A percentile compares a stretch with the other conserved stretches of the same genome.
Conservation (phyloP, 2,888 invertebrate genomes). For the Dexiosoma caninum region DNA sequence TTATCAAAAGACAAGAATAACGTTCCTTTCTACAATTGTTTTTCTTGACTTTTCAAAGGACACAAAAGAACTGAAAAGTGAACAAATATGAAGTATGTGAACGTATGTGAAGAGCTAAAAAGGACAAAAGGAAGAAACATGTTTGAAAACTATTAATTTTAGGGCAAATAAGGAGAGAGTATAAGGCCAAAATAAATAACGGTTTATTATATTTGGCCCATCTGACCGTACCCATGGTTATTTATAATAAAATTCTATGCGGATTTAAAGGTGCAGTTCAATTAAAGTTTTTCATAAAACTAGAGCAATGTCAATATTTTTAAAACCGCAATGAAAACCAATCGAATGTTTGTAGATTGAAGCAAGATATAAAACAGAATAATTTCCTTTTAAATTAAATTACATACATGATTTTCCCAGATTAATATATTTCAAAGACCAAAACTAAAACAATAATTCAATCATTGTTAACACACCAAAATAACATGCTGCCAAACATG, state of each 20-base stretch:
- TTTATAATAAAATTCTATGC: neutral
- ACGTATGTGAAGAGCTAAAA: neutral
- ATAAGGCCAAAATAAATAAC: too few relatives aligned
- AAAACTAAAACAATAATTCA: conserved; percentile 14
- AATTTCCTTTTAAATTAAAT: neutral
- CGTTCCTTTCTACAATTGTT: neutral
- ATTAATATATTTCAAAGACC: neutral
- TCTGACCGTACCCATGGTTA: too few relatives aligned
- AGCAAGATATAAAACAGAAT: neutral
- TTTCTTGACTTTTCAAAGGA: conserved; percentile 2
- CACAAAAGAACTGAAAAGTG: neutral
- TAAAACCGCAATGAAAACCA: neutral
- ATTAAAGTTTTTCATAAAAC: neutral
- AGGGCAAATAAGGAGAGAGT: too few relatives aligned
- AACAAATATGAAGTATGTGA: neutral
- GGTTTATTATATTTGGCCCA: too few relatives aligned
- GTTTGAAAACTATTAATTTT: neutral
- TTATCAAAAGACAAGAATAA: conserved; percentile 45
- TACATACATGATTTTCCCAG: neutral
- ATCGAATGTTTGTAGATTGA: conserved; percentile 4
- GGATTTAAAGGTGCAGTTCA: neutral
- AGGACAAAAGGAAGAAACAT: neutral
- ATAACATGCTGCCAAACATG: conserved; percentile 17
- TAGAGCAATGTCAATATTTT: conserved; percentile 25
- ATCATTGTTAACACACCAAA: conserved; percentile 21